Conservation (phyloP, 1,140 invertebrate genomes). For the Hermetia illucens region DNA sequence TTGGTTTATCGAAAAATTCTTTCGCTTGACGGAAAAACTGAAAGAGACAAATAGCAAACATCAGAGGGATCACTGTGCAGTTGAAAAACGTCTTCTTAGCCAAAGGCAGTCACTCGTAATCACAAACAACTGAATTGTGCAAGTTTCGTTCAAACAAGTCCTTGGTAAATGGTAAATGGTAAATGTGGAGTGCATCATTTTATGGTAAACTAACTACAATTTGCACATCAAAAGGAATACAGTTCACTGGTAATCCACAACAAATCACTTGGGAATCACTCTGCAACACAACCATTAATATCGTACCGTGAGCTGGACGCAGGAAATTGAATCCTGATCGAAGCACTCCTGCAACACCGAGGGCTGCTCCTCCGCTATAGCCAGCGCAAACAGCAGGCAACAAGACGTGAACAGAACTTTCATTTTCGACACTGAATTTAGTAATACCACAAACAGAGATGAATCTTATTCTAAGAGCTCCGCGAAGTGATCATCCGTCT, state of each 20-base stretch:
- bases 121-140: too few relatives aligned
- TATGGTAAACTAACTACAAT: not conserved
- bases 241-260: conserved; percentile 2
- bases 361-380: not conserved
- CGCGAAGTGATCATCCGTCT: conserved; percentile 31
- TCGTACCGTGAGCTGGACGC: conserved; percentile 43
- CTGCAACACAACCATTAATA: not conserved
- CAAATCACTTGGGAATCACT: conserved; percentile 4
- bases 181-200: too few relatives aligned
- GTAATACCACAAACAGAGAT: conserved; percentile 9
- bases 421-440: conserved; percentile 12
- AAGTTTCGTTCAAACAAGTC: too few relatives aligned
- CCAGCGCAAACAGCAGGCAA: conserved; percentile 5
- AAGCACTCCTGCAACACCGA: conserved; percentile 37
- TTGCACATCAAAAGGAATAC: not conserved
- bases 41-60: too few relatives aligned
- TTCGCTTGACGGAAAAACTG: conserved; percentile 41
- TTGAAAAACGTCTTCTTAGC: too few relatives aligned
- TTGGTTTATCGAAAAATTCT: conserved; percentile 44
- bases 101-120: too few relatives aligned
- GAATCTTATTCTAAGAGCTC: too few relatives aligned
- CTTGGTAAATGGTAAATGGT: too few relatives aligned
- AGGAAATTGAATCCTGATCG: conserved; percentile 47
- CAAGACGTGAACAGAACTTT: conserved; percentile 25
- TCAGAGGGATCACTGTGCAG: too few relatives aligned